These are phyloP conservation scores for Bettongia penicillata DNA, from an alignment of 2,113 vertebrate genomes.

Conservation along the genomic window DNA sequence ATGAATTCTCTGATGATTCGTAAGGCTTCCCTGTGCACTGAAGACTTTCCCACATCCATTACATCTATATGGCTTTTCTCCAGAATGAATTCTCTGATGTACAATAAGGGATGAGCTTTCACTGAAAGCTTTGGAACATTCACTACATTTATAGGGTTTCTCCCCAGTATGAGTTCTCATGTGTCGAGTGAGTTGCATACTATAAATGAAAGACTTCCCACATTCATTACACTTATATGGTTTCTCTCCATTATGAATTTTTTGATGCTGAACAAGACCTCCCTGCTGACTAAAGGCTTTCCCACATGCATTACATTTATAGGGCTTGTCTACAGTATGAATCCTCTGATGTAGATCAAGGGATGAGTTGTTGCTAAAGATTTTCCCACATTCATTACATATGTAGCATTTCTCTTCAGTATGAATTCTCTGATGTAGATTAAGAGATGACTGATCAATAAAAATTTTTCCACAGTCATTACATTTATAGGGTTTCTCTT, in stretches of 20 bases:
- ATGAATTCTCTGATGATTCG: conserved; percentile 78
- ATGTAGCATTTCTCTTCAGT: conserved; percentile 47
- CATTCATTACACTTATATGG: conserved; percentile 34
- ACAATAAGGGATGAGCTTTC: conserved; percentile 26
- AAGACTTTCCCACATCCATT: conserved; percentile 81
- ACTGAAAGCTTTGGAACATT: conserved; percentile 38
- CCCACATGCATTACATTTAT: conserved; percentile 52
- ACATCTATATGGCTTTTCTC: not conserved
- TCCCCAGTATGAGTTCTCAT: conserved; percentile 47
- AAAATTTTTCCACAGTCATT: conserved; percentile 59
- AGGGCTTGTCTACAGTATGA: conserved; percentile 64
- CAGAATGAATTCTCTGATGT: conserved; percentile 54
- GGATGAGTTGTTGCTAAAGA: conserved; percentile 30
- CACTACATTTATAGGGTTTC: conserved; percentile 22
- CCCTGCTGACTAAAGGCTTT: conserved; percentile 59
- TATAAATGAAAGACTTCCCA: conserved; percentile 31
- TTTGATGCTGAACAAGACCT: conserved; percentile 50
- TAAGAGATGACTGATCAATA: conserved; percentile 49
- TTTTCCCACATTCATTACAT: conserved; percentile 57
- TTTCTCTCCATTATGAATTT: conserved; percentile 54
- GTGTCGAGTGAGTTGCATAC: not conserved
- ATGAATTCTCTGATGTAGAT: conserved; percentile 51
- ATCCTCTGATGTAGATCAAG: conserved; percentile 60
- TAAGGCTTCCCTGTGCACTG: conserved; percentile 83
- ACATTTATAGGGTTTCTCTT: conserved; percentile 52